Percentiles rank a stretch among this genome's conserved stretches.
phyloP scores from a whole-genome alignment of 2,888 invertebrate species.

The Deilephila porcellus region DNA sequence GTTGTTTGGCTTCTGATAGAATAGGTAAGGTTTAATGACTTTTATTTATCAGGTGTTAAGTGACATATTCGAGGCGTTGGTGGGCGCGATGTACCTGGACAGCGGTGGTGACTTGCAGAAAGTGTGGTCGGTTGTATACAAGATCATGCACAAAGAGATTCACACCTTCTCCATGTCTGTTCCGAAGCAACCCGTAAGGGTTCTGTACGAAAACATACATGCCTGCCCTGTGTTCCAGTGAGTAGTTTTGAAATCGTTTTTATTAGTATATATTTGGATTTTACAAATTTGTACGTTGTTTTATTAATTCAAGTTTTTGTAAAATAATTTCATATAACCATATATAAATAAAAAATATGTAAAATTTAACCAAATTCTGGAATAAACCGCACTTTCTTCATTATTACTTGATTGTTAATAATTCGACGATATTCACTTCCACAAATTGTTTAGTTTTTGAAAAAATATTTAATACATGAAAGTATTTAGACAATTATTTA shows the following conservation, averaged over 20 bases:
- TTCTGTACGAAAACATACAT: slow-evolving; percentile 92
- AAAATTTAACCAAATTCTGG: no score
- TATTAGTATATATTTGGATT: no score
- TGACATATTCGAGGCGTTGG: slow-evolving; percentile 96
- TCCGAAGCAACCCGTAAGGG: slow-evolving; percentile 95
- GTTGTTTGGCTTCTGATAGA: not conserved
- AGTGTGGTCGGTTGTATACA: slow-evolving; percentile 93
- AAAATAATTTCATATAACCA: no score
- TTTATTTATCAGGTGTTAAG: slow-evolving; percentile 88
- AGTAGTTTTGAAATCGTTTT: slow-evolving; percentile 55
- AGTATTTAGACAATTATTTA: no score
- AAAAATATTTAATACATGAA: no score
- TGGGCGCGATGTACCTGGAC: slow-evolving; percentile 96
- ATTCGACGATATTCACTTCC: no score
- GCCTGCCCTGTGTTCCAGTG: slow-evolving; percentile 90
- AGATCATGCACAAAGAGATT: slow-evolving; percentile 94
- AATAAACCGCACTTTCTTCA: no score
- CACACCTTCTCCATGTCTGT: slow-evolving; percentile 91
- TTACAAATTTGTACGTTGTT: no score
- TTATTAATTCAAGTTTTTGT: no score
- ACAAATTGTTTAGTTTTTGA: no score
- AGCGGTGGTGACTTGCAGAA: slow-evolving; percentile 87
- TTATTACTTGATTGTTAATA: no score
- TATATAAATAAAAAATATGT: no score
- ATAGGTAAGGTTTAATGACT: not conserved